Evolutionary conservation across 2,113 vertebrate genomes (phyloP).

Genomic region (Prunella himalayana): DNA sequence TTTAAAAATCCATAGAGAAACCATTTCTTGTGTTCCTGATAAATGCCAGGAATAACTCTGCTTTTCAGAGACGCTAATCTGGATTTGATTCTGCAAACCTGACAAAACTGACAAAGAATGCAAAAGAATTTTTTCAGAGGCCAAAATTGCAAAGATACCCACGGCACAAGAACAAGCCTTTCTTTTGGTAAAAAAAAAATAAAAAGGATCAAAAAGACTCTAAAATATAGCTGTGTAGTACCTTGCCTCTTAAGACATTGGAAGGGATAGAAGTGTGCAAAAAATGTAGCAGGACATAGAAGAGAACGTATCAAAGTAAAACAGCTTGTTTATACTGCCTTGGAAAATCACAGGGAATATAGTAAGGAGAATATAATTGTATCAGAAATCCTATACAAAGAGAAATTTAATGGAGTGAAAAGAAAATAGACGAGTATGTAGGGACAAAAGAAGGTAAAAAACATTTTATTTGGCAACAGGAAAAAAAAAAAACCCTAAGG

Average conservation of each 20-base stretch:
- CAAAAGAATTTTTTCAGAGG: neutral
- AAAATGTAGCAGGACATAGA: neutral
- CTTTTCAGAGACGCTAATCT: neutral
- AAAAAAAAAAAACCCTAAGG: neutral
- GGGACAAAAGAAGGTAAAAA: neutral
- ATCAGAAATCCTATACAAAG: neutral
- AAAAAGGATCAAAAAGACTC: accelerated
- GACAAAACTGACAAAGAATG: neutral
- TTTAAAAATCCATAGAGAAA: neutral
- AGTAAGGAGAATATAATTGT: neutral
- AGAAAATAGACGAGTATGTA: neutral
- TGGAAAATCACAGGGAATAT: neutral
- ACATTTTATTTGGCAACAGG: neutral
- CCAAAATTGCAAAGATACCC: neutral
- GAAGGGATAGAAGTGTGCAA: neutral
- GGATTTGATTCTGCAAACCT: neutral
- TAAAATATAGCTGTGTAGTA: accelerated
- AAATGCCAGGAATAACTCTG: neutral
- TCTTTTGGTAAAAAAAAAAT: neutral
- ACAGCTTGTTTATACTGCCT: neutral
- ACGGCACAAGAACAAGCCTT: neutral
- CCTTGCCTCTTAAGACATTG: neutral
- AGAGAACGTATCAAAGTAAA: neutral
- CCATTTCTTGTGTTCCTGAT: neutral
- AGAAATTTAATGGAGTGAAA: neutral